Conservation (phyloP, 1,140 invertebrate species). For the Colletes latitarsis region DNA sequence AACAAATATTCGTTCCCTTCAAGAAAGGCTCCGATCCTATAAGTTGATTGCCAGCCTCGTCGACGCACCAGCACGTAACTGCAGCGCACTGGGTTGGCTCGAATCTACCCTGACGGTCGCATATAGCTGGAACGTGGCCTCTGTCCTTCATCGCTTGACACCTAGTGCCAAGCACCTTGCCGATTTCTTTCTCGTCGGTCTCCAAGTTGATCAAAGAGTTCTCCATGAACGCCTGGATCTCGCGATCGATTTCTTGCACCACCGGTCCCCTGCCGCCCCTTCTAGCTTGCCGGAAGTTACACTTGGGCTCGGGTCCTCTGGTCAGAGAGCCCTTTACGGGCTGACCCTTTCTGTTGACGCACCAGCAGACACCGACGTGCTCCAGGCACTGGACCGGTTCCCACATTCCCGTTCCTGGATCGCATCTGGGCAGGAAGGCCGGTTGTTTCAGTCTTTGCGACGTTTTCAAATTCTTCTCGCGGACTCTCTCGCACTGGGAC, state of each 20-base stretch:
- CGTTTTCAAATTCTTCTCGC: slow-evolving; percentile 88
- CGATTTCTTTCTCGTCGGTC: slow-evolving; percentile 60
- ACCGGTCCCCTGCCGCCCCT: slow-evolving; percentile 73
- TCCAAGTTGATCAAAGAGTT: slow-evolving; percentile 65
- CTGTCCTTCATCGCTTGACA: slow-evolving; percentile 84
- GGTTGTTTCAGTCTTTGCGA: slow-evolving; percentile 86
- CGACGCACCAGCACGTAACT: slow-evolving; percentile 91
- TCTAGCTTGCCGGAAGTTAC: slow-evolving; percentile 89
- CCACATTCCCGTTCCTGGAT: slow-evolving; percentile 88
- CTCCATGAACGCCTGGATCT: slow-evolving; percentile 74
- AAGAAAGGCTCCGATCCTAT: slow-evolving; percentile 84
- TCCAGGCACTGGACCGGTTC: slow-evolving; percentile 90
- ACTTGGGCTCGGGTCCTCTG: slow-evolving; percentile 86
- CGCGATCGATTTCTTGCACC: slow-evolving; percentile 74
- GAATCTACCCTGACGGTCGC: slow-evolving; percentile 87
- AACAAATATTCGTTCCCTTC: slow-evolving; percentile 83
- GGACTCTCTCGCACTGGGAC: slow-evolving; percentile 89
- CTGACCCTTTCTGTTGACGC: slow-evolving; percentile 89
- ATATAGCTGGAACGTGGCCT: slow-evolving; percentile 82
- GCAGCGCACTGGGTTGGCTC: slow-evolving; percentile 88
- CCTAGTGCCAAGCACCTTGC: slow-evolving; percentile 79
- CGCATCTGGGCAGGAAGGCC: slow-evolving; percentile 86
- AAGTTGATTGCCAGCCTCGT: slow-evolving; percentile 91
- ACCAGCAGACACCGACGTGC: slow-evolving; percentile 92
- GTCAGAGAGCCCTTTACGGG: slow-evolving; percentile 89